Evolutionary conservation across 1,140 invertebrate species (phyloP), one percentile per base, ranked within the genome.

Genomic region (Euschistus heros): DNA sequence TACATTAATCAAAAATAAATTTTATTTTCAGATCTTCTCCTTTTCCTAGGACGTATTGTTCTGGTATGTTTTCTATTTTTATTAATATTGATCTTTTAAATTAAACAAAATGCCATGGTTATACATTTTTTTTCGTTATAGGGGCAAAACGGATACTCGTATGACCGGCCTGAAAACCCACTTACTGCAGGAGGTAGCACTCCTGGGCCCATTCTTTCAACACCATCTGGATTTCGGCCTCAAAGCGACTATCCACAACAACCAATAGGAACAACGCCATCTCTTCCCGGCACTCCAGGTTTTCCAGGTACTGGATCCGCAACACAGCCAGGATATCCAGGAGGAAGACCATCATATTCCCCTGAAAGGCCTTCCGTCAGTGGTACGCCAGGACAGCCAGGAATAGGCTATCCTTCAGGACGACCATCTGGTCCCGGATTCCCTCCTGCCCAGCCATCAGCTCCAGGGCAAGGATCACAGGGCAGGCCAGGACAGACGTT

Each of bases 81-180:
- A 30, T 54, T 13, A 5, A 22, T 55, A 30, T 4, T 4, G 27
- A 30, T 30, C 2, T 4, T 30, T 30, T 30, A 30, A 7, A 4
- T 30, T 30, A 4, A 30, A 30, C 2, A 30, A 7, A 30, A 30
- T 2, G 27, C 2, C 7, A 7, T 30, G 27, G 27, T 30, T 30
- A 30, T 4, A 30, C 27, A 4, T 4, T 7, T 30, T 30, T 30
- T 2, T 52, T 66, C 20, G 30, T 66, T 67, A 55, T 46, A 78
- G 76, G 78, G 75, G 15, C 77, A 81, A 73, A 76, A 69, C 69
- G 80, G 80, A 8, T 82, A 82, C 67, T 79, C 78, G 59, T 82
- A 82, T 70, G 77, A 80, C 65, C 75, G 75, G 69, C 81, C 81
- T 5, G 71, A 76, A 24, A 75, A 75, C 65, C 76, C 79, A 0